A percentile compares a stretch with the other conserved stretches of the same genome.
phyloP scores from a whole-genome alignment of 2,797 vertebrate species.

The Micromesistius poutassou region DNA sequence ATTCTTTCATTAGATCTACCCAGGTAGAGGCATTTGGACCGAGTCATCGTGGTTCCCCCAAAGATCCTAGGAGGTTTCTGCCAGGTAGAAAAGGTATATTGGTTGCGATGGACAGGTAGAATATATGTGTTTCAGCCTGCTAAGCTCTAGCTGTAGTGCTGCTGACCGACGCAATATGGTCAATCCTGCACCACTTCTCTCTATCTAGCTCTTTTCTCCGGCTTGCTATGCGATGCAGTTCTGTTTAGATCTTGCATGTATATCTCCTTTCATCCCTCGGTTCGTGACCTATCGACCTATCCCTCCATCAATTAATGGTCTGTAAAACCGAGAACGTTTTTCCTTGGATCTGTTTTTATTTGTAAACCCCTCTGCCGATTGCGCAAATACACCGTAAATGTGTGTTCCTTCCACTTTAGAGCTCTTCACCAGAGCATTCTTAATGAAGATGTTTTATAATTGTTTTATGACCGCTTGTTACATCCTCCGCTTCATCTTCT shows the following conservation, averaged over 20 bases:
- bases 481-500: no score
- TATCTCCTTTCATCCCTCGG: neutral
- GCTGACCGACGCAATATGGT: constrained; percentile 48
- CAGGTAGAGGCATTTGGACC: no score
- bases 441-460: neutral
- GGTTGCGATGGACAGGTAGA: constrained; percentile 19
- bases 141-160: constrained; percentile 19
- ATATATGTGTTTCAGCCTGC: neutral
- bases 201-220: neutral
- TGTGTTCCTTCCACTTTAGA: neutral
- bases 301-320: neutral
- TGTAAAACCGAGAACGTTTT: neutral
- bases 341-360: neutral
- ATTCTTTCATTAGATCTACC: no score
- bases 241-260: neutral
- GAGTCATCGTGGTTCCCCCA: neutral
- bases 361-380: neutral
- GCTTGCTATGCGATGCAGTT: neutral
- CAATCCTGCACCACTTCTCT: constrained; percentile 27
- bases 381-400: neutral
- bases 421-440: neutral
- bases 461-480: no score
- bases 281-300: neutral
- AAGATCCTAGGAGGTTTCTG: neutral
- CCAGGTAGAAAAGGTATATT: neutral